These are phyloP conservation scores for Magallana angulata DNA, from an alignment of 1,140 invertebrate species.

Conservation along the genomic window DNA sequence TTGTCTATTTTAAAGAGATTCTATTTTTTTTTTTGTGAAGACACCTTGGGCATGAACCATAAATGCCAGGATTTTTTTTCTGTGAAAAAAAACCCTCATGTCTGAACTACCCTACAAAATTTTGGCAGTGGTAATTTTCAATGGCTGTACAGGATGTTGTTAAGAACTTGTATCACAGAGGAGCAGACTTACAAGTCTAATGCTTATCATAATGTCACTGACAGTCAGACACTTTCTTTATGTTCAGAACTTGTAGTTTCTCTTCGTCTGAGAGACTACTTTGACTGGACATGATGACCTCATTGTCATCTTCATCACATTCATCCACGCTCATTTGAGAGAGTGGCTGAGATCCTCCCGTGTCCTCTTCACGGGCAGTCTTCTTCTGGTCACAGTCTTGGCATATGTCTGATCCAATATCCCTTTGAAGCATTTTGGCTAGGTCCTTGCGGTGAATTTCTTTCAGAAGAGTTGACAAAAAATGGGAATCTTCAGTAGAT, in stretches of 20 bases:
- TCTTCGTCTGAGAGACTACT: background rate
- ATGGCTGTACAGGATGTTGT: too few species aligned
- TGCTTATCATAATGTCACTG: background rate
- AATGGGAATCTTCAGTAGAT: background rate
- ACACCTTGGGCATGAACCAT: too few species aligned
- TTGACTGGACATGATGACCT: background rate
- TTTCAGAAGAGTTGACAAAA: background rate
- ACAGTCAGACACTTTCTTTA: background rate
- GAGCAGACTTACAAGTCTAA: too few species aligned
- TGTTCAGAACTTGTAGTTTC: background rate
- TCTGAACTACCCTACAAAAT: too few species aligned
- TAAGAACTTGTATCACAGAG: too few species aligned
- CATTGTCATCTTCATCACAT: background rate
- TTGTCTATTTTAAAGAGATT: too few species aligned
- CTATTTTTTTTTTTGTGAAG: too few species aligned
- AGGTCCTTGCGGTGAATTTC: background rate
- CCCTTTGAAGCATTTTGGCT: background rate
- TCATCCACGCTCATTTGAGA: conserved; percentile 2
- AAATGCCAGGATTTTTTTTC: too few species aligned
- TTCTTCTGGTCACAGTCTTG: too few species aligned
- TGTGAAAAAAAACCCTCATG: too few species aligned
- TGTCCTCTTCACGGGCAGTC: background rate
- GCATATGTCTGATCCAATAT: too few species aligned
- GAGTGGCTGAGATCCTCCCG: background rate
- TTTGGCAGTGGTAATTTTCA: too few species aligned